Evolutionary conservation across 2,888 invertebrate species (phyloP), one percentile per base, ranked within the genome.

Genomic region (Octonoba sinensis): DNA sequence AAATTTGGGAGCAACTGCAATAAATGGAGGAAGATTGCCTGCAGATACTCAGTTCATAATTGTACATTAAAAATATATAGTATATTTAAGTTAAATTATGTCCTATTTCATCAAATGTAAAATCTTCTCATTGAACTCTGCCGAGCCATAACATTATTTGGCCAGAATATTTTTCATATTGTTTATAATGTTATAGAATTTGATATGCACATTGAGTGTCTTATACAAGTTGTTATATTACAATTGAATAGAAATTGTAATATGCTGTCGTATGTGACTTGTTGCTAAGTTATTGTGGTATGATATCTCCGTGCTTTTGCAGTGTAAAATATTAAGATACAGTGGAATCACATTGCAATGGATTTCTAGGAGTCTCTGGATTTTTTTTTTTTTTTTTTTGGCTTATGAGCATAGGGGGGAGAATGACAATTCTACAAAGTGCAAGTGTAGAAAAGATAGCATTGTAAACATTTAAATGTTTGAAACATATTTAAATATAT

Each of bases 71-170:
- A 64, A 70, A 24, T 60, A 62, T 69, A 67, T 47, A 60, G 60
- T 56, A 60, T 71, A 73, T 81, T 73, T 73, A 81, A 81, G 62
- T 81, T 73, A 73, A 60, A 73, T 72, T 60, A 72, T 67, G 54
- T 72, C 72, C 78, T 66, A 79, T 54, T 62, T 81, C 79, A 81
- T 81, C 69, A 22, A 18, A 47, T 79, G 79, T 64, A 62, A 62
- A 73, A 47, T 62, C 44, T n/a, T 66, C 51, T 49, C 73, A 73
- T 73, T 54, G 54, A 65, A 49, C 20, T 69, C 24, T 74, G 36
- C 82, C 82, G 82, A 82, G 70, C 82, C 82, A 82, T 82, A 76
- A 72, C 72, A 75, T 36, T 72, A 71, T 70, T 82, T 76, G 82
- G 76, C 76, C 72, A 82, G 60, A 76, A 75, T 82, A 75, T 82